Evolutionary conservation across 2,113 vertebrate genomes (phyloP).

Genomic region (Salvelinus fontinalis): DNA sequence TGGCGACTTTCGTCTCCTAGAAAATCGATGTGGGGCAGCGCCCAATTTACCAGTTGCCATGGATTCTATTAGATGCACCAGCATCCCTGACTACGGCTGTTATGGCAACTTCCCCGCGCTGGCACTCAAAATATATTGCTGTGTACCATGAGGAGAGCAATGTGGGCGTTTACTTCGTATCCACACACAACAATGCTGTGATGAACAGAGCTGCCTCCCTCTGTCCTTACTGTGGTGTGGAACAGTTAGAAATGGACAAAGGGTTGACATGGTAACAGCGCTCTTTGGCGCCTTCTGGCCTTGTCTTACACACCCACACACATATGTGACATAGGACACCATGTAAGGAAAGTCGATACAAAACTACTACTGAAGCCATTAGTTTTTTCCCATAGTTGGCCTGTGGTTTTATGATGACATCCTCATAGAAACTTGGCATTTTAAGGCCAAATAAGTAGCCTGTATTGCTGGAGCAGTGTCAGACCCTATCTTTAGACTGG

Average conservation of each 20-base stretch:
- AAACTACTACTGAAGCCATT: background rate
- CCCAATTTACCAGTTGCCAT: constrained; percentile 44
- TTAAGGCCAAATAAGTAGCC: constrained; percentile 43
- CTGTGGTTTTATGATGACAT: constrained; percentile 21
- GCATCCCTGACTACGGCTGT: constrained; percentile 42
- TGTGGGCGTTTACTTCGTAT: background rate
- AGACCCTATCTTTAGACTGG: constrained; percentile 52
- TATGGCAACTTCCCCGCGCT: constrained; percentile 25
- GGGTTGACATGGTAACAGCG: constrained; percentile 51
- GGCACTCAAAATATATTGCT: constrained; percentile 15
- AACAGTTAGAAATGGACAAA: constrained; percentile 25
- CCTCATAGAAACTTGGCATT: constrained; percentile 29
- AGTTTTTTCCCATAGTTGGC: constrained; percentile 18
- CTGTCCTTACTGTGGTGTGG: background rate
- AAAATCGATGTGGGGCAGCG: background rate
- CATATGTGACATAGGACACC: background rate
- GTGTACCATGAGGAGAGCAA: background rate
- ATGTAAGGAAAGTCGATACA: constrained; percentile 21
- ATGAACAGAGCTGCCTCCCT: background rate
- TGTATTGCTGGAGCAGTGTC: constrained; percentile 22
- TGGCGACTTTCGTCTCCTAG: background rate
- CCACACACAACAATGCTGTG: background rate
- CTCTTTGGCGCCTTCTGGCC: constrained; percentile 29
- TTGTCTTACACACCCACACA: constrained; percentile 34
- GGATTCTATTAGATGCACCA: constrained; percentile 35